A percentile compares a stretch with the other conserved stretches of the same genome.
phyloP scores from a whole-genome alignment of 2,888 invertebrate species.

The Anticlea derivata region DNA sequence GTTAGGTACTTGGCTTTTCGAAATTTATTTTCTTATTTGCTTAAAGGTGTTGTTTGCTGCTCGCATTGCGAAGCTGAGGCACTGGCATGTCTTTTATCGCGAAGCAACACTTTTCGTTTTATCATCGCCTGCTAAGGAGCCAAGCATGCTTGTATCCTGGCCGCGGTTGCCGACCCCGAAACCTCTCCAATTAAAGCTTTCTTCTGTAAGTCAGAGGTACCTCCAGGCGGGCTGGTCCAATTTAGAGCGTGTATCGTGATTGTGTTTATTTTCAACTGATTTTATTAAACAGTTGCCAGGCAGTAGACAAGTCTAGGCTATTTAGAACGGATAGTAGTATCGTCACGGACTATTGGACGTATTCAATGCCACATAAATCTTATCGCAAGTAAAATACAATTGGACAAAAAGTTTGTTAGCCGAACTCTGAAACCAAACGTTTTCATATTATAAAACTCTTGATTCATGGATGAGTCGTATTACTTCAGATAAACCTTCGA shows the following conservation, averaged over 20 bases:
- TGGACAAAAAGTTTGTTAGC: not conserved
- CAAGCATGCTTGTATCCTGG: conserved; percentile 22
- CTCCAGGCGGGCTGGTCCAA: too few species aligned
- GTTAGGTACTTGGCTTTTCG: not conserved
- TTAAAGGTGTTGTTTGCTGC: not conserved
- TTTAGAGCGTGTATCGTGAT: too few species aligned
- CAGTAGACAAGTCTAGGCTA: conserved; percentile 31
- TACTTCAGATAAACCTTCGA: not conserved
- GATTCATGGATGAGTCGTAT: not conserved
- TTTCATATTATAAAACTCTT: not conserved
- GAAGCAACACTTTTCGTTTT: conserved; percentile 17
- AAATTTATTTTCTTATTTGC: not conserved
- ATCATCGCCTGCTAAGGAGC: conserved; percentile 23
- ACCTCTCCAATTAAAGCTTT: too few species aligned
- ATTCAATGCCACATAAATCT: conserved; percentile 55
- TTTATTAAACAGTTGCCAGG: conserved; percentile 17
- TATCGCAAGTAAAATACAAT: conserved; percentile 5
- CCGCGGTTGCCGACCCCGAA: conserved; percentile 14
- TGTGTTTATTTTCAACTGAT: conserved; percentile 1
- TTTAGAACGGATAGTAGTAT: conserved; percentile 33
- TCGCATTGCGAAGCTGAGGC: not conserved
- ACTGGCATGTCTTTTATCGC: conserved; percentile 1
- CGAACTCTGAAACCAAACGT: not conserved
- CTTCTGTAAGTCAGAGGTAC: too few species aligned
- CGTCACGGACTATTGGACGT: conserved; percentile 61